Base-by-base conservation (phyloP, 2,797 vertebrate species). In the Otolemur crassicaudatus region DNA sequence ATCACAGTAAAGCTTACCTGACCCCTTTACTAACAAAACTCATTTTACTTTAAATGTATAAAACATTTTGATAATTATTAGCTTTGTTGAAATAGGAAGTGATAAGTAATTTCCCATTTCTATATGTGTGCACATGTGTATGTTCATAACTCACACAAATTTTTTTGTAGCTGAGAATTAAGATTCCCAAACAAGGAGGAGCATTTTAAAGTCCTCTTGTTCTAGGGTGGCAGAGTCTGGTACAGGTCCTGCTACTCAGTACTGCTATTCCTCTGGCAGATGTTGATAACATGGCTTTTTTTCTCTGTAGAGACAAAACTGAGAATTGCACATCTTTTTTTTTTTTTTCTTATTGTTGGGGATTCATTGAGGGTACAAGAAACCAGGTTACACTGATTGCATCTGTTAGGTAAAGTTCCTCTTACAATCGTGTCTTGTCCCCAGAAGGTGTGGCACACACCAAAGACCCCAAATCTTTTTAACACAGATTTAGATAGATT, bases 41-140 rank as follows among this genome's bases (percentile, higher is more conserved):
- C 1, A 29, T 63, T 92, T 95, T 86, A 58, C 19, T 90, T 88
- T 90, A 90, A 87, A 63, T 79, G 76, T 77, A 29, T 70, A 46
- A 93, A 49, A 56, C 34, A 0, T 58, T 23, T 87, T 96, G 16
- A 56, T 46, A 75, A 92, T 67, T 49, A 87, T 61, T 1, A 69
- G 20, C 17, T 93, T 94, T 49, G 63, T 37, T 60, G 70, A 75
- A 92, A 86, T 72, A 53, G 9, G 43, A 76, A 88, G 23, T 67
- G 34, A 37, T 34, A 60, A 34, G 43, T 49, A 49, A 67, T 82
- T 85, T 87, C 76, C 56, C 46, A 5, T 61, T 95, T 90, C 67
- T 79, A 53, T 37, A 85, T 31, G 7, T 77, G 2, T 65, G 1
- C 23, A 43, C 87, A 14, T 14, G 22, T 53, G 3, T 22, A 11